A percentile compares a stretch with the other conserved stretches of the same genome.
phyloP scores from a whole-genome alignment of 2,797 vertebrate species.

The Falco peregrinus region DNA sequence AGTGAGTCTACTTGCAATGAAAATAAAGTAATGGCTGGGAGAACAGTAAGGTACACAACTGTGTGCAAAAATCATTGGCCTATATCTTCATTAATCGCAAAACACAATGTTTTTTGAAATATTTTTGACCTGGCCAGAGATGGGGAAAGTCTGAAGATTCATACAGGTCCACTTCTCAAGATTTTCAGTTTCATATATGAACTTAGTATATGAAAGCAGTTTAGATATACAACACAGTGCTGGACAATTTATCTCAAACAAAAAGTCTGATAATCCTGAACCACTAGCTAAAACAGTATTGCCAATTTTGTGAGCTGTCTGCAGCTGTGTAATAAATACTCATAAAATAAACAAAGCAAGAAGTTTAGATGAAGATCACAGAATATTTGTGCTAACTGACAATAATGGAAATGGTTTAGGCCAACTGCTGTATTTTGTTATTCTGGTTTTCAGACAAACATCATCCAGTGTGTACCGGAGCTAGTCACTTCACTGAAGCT shows the following conservation, averaged over 20 bases:
- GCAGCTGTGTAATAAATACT: neutral
- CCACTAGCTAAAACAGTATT: neutral
- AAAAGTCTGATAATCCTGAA: neutral
- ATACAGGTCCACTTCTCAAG: neutral
- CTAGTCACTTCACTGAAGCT: neutral
- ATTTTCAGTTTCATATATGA: neutral
- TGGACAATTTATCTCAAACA: neutral
- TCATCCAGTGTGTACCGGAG: neutral
- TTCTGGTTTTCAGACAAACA: neutral
- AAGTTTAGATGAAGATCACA: neutral
- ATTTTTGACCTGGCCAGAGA: neutral
- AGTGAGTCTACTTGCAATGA: neutral
- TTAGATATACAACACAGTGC: neutral
- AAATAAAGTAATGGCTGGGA: neutral
- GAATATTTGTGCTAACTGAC: neutral
- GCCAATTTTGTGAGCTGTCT: neutral
- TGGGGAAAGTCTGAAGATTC: neutral
- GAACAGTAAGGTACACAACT: neutral
- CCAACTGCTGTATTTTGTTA: neutral
- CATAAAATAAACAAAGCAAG: neutral
- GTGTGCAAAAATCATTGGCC: neutral
- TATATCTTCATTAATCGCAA: neutral
- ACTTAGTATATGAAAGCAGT: neutral
- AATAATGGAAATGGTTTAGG: neutral
- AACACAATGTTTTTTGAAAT: neutral